Evolutionary conservation across 2,888 invertebrate genomes (phyloP), one percentile per base, ranked within the genome.

Genomic region (Dryococelus australis): DNA sequence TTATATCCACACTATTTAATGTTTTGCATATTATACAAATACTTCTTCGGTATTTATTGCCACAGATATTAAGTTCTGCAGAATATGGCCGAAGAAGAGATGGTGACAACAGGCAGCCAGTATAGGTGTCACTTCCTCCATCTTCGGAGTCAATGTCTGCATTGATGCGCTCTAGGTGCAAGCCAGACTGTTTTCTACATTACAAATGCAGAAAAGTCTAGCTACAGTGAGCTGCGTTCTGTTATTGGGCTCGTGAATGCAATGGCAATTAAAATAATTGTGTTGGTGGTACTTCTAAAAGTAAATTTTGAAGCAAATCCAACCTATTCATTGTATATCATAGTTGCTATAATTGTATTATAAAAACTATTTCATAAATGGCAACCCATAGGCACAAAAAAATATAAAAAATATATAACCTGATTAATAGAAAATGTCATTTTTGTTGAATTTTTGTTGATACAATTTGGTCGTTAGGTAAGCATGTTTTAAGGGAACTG

Each of bases 1-100:
- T n/a, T 65, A n/a, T 65, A 65, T 65, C n/a, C 8, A n/a, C 16
- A n/a, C 65, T 8, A 9, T 65, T 20, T 65, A 9, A 65, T 24
- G 65, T 65, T 65, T 65, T 65, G 65, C 0, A 65, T n/a, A 0
- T 24, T 65, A n/a, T 65, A 9, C 0, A n/a, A 65, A 24, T 3
- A 24, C n/a, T 1, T 65, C 65, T 65, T n/a, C 24, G n/a, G 8
- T 65, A 16, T 65, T 0, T 65, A 9, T 24, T 65, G 65, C 0
- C 10, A 65, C 8, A 65, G 65, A 24, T 65, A 20, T 24, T 3
- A 65, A 10, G 8, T 65, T 28, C 83, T 83, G 28, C 83, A 27
- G 83, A 28, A 83, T 83, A 83, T 83, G 83, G 8, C 35, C 28
- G 83, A 28, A 83, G 43, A 1, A 83, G 28, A 83, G 83, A 35